Evolutionary conservation across 2,113 vertebrate genomes (phyloP).

Genomic region (Proterorhinus semilunaris): DNA sequence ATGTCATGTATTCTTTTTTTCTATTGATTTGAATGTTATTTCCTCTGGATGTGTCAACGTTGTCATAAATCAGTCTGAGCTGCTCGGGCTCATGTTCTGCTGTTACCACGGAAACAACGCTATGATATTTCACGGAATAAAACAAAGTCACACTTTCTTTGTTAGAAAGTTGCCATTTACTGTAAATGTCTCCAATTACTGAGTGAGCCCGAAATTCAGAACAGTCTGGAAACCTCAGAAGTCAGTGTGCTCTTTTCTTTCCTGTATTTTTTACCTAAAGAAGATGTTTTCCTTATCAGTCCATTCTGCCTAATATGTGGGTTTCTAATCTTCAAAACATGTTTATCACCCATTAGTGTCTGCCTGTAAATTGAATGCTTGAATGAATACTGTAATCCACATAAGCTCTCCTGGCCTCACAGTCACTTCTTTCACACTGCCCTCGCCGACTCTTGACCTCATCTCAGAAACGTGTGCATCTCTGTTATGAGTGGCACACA

Average conservation of each 20-base stretch:
- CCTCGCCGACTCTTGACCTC: slow-evolving; percentile 39
- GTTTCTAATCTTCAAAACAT: too few relatives aligned
- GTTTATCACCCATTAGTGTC: background rate
- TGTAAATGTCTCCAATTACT: slow-evolving; percentile 45
- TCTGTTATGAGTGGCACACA: slow-evolving; percentile 49
- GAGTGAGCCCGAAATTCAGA: slow-evolving; percentile 28
- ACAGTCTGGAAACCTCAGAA: slow-evolving; percentile 5
- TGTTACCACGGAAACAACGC: slow-evolving; percentile 42
- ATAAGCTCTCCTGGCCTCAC: slow-evolving; percentile 18
- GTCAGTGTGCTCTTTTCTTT: background rate
- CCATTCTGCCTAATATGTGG: background rate
- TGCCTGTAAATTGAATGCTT: background rate
- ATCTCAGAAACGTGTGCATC: slow-evolving; percentile 21
- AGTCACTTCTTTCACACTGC: slow-evolving; percentile 23
- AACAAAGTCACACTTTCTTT: slow-evolving; percentile 31
- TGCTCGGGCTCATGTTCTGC: slow-evolving; percentile 13
- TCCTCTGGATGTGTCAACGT: slow-evolving; percentile 20
- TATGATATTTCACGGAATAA: slow-evolving; percentile 25
- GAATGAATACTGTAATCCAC: background rate
- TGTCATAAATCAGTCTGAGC: slow-evolving; percentile 21
- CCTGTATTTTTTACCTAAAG: too few relatives aligned
- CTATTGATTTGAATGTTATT: slow-evolving; percentile 6
- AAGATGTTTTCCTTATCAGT: background rate
- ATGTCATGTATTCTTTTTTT: background rate
- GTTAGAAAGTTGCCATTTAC: slow-evolving; percentile 41